Evolutionary conservation across 2,888 invertebrate genomes (phyloP), one percentile per base, ranked within the genome.

Genomic region (Cotesia congregata): DNA sequence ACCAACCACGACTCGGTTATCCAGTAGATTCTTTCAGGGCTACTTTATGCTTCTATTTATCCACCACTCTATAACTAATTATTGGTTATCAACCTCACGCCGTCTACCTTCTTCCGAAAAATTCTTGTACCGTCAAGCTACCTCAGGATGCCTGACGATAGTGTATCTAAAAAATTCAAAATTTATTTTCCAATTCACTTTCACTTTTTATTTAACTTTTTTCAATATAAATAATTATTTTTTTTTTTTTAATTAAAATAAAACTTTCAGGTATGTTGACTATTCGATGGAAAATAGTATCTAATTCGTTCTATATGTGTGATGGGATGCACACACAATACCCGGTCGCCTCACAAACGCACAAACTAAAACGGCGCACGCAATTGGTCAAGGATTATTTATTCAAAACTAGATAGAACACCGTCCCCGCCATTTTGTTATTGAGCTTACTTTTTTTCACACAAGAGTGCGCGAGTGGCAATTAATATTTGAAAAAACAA

Each of bases 281-380:
- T 50, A 50, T 50, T 50, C 9, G 50, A 7, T 50, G 12, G 12
- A 50, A 50, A 50, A 65, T 65, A 6, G 12, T n/a, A 17, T 30
- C 12, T 65, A 65, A 65, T 65, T 65, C 20, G 65, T 65, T 20
- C 38, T 38, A 65, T 17, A 15, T 41, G n/a, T 68, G 62, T 62
- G 62, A 38, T 20, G 7, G 15, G 70, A 50, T 17, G 30, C 9
- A 70, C 12, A 39, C 70, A 40, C 67, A 7, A 70, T 70, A 59
- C 41, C 70, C 70, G 70, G 70, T 60, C 70, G 59, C 70, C 15
- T 38, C 67, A 39, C 38, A 67, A 20, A 70, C 41, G 50, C 12
- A 50, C 70, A 70, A 70, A 70, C 50, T 60, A 70, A 17, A 70
- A 59, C 70, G 50, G 70, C 70, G 70, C 70, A 70, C 60, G 70